These are phyloP conservation scores for Protobothrops flavoviridis DNA, from an alignment of 2,113 vertebrate genomes.

Conservation along the genomic window DNA sequence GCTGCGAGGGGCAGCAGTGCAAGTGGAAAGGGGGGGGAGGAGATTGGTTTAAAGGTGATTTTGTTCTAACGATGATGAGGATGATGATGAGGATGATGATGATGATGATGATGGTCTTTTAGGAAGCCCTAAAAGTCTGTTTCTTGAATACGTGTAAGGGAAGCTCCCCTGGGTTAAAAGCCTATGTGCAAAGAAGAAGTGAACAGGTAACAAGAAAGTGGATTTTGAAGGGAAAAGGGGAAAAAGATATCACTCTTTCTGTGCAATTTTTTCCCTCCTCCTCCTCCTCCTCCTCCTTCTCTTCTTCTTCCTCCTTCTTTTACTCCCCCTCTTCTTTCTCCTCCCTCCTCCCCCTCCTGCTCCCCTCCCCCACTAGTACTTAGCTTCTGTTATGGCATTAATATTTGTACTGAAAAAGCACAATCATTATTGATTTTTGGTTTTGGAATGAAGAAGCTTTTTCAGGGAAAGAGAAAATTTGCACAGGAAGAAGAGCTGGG, in stretches of 20 bases:
- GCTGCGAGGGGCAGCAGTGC: conserved; percentile 33
- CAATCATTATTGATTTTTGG: background rate
- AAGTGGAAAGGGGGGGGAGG: conserved; percentile 26
- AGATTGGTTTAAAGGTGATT: background rate
- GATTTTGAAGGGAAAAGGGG: background rate
- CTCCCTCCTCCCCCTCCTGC: accelerated
- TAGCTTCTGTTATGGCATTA: background rate
- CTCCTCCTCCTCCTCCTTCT: background rate
- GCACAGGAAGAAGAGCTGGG: background rate
- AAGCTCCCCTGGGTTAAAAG: background rate
- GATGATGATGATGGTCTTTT: background rate
- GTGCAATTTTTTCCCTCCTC: background rate
- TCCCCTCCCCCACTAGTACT: background rate
- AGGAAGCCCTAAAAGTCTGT: no score
- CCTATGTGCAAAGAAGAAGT: background rate
- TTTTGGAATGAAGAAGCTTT: background rate
- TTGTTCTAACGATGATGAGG: background rate
- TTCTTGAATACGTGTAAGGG: background rate
- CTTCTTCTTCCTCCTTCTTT: background rate
- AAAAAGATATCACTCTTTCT: background rate
- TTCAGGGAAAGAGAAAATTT: background rate
- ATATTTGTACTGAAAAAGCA: background rate
- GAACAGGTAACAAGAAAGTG: background rate
- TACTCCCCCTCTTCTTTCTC: no score
- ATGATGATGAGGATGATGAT: background rate